Evolutionary conservation across 2,797 vertebrate species (phyloP).

Genomic region (Buceros bicornis): DNA sequence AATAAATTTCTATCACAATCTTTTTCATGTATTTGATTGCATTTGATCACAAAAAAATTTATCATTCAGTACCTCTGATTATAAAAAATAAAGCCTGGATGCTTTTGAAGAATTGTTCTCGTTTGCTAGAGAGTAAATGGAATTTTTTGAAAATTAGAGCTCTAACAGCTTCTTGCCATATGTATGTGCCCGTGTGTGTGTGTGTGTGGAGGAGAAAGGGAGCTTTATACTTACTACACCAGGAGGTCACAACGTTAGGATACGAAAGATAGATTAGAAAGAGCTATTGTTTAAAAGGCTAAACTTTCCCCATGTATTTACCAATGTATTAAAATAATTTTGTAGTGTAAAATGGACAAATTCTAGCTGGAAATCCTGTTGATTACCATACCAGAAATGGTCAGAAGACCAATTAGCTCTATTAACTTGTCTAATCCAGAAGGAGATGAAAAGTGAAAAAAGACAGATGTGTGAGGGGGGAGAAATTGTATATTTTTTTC

Average conservation of each 20-base stretch:
- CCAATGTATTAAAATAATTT: neutral
- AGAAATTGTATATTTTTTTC: neutral
- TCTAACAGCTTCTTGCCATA: neutral
- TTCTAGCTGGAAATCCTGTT: neutral
- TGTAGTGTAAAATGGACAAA: neutral
- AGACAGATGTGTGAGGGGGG: accelerated
- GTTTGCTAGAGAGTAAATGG: constrained; percentile 38
- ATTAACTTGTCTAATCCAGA: neutral
- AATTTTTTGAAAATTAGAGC: neutral
- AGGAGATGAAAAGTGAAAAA: neutral
- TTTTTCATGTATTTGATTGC: constrained; percentile 25
- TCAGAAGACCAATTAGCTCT: neutral
- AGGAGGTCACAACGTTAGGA: neutral
- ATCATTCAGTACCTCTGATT: constrained; percentile 10
- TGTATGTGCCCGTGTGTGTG: too few relatives aligned
- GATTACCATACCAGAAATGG: neutral
- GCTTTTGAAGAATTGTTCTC: constrained; percentile 54
- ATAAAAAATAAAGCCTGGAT: neutral
- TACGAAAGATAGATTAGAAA: neutral
- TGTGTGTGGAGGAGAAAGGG: neutral
- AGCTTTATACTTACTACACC: neutral
- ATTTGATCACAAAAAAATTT: constrained; percentile 60
- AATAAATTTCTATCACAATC: constrained; percentile 22
- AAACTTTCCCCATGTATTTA: neutral
- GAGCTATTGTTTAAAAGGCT: neutral